These are phyloP conservation scores for Mergus octosetaceus DNA, from an alignment of 2,797 vertebrate genomes.

Conservation along the genomic window DNA sequence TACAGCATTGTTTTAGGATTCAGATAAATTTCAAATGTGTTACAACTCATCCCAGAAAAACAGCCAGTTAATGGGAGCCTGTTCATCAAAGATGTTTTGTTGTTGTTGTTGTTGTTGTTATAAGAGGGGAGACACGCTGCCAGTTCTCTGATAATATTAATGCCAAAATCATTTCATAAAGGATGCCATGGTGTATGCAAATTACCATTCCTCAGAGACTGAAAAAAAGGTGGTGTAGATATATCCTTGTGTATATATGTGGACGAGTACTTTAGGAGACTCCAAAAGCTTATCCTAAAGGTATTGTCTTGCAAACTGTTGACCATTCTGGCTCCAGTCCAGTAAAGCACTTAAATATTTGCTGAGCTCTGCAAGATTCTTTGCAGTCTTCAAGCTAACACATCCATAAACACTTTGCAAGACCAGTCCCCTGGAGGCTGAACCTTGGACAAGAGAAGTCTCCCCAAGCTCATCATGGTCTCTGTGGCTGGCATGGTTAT, in stretches of 20 bases:
- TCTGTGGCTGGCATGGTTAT: neutral
- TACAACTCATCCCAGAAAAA: neutral
- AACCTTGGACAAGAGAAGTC: neutral
- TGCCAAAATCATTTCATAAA: neutral
- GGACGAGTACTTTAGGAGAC: neutral
- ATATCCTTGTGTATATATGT: neutral
- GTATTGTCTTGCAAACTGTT: neutral
- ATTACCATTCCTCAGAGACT: neutral
- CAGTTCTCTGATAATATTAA: neutral
- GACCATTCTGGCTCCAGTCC: conserved; percentile 19
- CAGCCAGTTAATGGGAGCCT: neutral
- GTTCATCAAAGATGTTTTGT: neutral
- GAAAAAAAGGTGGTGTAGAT: neutral
- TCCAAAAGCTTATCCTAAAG: conserved; percentile 26
- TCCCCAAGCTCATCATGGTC: neutral
- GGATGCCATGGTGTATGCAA: neutral
- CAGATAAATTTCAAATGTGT: neutral
- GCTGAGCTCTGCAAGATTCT: neutral
- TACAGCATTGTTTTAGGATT: neutral
- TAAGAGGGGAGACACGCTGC: neutral
- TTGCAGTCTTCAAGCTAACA: neutral
- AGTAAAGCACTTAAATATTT: conserved; percentile 46
- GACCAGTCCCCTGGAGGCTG: neutral
- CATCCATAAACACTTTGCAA: neutral
- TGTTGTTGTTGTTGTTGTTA: neutral